Evolutionary conservation across 2,113 vertebrate genomes (phyloP), one percentile per base, ranked within the genome.

Genomic region (Stercorarius parasiticus): DNA sequence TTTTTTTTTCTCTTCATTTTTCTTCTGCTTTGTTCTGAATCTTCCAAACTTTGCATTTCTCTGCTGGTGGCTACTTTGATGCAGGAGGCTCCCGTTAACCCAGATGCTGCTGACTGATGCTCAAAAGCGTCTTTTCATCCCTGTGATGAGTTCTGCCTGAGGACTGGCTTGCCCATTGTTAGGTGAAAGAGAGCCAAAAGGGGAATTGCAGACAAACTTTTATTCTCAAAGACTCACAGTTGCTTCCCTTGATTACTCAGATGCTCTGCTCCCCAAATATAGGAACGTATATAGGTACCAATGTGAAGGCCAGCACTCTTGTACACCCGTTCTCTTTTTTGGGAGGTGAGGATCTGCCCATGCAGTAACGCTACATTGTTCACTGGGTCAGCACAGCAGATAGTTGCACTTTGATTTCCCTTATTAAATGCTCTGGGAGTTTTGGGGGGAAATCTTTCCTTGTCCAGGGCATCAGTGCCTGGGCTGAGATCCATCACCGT

Each of bases 321-420:
- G 21, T 53, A 34, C 0, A 0, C 9, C 16, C 2, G 0, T 14
- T 72, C 26, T 56, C 11, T 21, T 38, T 70, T 49, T 29, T 2
- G 4, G 36, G 58, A 53, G 9, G 11, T 25, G 12, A 71, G 26
- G 22, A 69, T 71, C 15, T 11, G 11, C 32, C 36, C 4, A 2
- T 47, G 18, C 12, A 67, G 20, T 62, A 89, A n/a, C 9, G 1
- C 13, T 69, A n/a, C 13, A 3, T 25, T 67, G 23, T 18, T 86
- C 70, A 58, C 62, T 55, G 76, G 74, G 38, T 38, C 38, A 90
- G 49, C 65, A 88, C 21, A 89, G 49, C 21, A 50, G 45, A 50
- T 16, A 91, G 81, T 6, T 55, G 36, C 11, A 19, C 34, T 38
- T 80, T 50, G 38, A 81, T 88, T 88, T 88, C 70, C 43, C 18